These are phyloP conservation scores for Clarias laeviceps DNA, from an alignment of 2,797 vertebrate species.

Conservation along the genomic window DNA sequence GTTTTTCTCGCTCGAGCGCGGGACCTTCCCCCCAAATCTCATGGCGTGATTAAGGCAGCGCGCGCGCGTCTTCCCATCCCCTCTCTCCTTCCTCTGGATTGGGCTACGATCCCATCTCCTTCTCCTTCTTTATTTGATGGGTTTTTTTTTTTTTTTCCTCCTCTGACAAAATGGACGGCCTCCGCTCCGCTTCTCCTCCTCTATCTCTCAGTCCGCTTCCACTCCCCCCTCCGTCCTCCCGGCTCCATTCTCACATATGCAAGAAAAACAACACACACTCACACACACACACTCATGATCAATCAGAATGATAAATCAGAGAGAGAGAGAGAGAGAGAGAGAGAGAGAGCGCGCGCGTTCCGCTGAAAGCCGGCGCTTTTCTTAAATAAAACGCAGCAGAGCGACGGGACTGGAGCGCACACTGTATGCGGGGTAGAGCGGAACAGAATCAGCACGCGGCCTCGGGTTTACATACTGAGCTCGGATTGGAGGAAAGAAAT, in stretches of 20 bases:
- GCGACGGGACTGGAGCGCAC: not conserved
- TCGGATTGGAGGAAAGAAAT: not conserved
- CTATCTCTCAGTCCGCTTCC: not conserved
- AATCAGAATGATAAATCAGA: not conserved
- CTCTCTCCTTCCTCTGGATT: not conserved
- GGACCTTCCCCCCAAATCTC: not conserved
- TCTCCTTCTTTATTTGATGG: no score
- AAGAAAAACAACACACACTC: no score
- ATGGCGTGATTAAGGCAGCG: not conserved
- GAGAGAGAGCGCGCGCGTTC: not conserved
- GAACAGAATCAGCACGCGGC: not conserved
- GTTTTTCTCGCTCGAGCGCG: not conserved
- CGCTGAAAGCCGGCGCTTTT: not conserved
- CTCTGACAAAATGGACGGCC: conserved; percentile 39
- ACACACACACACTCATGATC: not conserved
- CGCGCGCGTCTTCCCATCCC: not conserved
- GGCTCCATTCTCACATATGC: not conserved
- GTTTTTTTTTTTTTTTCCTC: not conserved
- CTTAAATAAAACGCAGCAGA: not conserved
- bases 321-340: no score
- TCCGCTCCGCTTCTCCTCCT: not conserved
- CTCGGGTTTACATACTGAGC: not conserved
- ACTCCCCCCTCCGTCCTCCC: not conserved
- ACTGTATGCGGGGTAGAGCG: not conserved
- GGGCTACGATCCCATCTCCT: not conserved